Percentiles rank a stretch among this genome's conserved stretches.
These are phyloP conservation scores for Catocala fraxini DNA, from an alignment of 2,888 invertebrate species.

Conservation along the genomic window DNA sequence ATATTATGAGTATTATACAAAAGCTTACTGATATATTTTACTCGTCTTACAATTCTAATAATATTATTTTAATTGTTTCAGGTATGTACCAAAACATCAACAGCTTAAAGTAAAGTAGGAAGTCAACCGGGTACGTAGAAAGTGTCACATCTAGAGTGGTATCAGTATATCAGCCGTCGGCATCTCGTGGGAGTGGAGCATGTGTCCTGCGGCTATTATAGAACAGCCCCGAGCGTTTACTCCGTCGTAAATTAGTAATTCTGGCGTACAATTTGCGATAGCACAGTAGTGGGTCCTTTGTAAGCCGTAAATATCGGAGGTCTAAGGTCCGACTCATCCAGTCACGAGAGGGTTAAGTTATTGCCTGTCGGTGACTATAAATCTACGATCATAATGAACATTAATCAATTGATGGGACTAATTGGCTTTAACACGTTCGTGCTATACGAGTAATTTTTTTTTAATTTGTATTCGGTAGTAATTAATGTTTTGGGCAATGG, in stretches of 20 bases:
- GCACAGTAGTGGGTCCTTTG: slow-evolving; percentile 60
- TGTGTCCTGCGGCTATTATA: slow-evolving; percentile 33
- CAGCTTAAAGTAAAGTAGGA: slow-evolving; percentile 18
- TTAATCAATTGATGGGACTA: slow-evolving; percentile 48
- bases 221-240: slow-evolving; percentile 52
- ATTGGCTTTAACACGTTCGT: slow-evolving; percentile 37
- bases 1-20: no score
- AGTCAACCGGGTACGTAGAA: slow-evolving; percentile 53
- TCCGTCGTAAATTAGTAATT: slow-evolving; percentile 58
- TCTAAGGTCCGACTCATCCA: slow-evolving; percentile 49
- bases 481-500: slow-evolving; percentile 19
- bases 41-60: slow-evolving; percentile 9
- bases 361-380: slow-evolving; percentile 31
- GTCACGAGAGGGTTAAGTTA: slow-evolving; percentile 47
- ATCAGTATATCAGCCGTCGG: slow-evolving; percentile 32
- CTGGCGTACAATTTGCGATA: slow-evolving; percentile 66
- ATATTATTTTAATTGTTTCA: slow-evolving; percentile 53
- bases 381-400: slow-evolving; percentile 34
- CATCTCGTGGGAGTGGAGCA: slow-evolving; percentile 43
- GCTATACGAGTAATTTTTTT: slow-evolving; percentile 14
- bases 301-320: slow-evolving; percentile 54
- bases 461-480: slow-evolving; percentile 16
- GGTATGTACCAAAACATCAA: slow-evolving; percentile 58
- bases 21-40: not conserved
- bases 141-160: slow-evolving; percentile 39